Conservation (phyloP, 2,888 invertebrate species). For the Imbricaverruca yamaguchii region DNA sequence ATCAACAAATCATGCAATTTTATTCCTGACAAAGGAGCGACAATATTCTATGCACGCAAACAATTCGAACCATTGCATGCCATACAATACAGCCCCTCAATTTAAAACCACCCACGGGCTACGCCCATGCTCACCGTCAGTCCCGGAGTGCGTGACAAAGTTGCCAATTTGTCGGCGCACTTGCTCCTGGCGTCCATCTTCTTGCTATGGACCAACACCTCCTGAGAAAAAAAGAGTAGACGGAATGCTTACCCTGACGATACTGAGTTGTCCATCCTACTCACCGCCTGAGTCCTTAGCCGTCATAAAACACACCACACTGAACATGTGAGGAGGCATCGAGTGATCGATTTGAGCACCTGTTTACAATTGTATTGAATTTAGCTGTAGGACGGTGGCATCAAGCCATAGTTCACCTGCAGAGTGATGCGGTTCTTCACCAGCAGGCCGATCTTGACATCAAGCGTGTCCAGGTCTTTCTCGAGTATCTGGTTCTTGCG, state of each 20-base stretch:
- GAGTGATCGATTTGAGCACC: too few relatives aligned
- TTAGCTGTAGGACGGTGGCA: slow-evolving; percentile 13
- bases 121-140: not conserved
- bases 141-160: not conserved
- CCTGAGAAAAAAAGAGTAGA: not conserved
- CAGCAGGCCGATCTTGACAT: slow-evolving; percentile 69
- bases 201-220: slow-evolving; percentile 5
- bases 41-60: too few relatives aligned
- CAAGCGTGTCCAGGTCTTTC: slow-evolving; percentile 64
- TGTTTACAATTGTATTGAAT: too few relatives aligned
- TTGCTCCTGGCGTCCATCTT: not conserved
- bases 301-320: not conserved
- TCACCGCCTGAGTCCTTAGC: too few relatives aligned
- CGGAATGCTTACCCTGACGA: too few relatives aligned
- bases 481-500: slow-evolving; percentile 63
- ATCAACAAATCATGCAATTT: too few relatives aligned
- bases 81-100: too few relatives aligned
- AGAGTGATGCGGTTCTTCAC: slow-evolving; percentile 69
- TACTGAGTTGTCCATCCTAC: too few relatives aligned
- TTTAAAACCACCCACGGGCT: too few relatives aligned
- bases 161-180: not conserved
- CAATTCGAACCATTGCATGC: too few relatives aligned
- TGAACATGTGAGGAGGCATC: too few relatives aligned
- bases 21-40: too few relatives aligned
- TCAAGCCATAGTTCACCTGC: slow-evolving; percentile 42